Percentiles rank a stretch among this genome's conserved stretches.
phyloP scores from a whole-genome alignment of 2,888 invertebrate species.

The Pemphredon lugubris region DNA sequence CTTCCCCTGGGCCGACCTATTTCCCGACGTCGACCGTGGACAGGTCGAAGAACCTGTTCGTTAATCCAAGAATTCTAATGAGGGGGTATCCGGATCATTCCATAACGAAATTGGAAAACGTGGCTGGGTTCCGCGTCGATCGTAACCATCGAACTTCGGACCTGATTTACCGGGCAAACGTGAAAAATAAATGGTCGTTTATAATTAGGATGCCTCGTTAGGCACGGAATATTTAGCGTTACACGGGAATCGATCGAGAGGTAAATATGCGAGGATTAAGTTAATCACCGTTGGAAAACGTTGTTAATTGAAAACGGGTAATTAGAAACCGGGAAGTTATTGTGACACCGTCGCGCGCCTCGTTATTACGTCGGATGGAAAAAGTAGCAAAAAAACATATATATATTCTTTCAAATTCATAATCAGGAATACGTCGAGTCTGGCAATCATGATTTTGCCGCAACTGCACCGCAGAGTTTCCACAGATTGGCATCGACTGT shows the following conservation, averaged over 20 bases:
- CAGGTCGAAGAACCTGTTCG: slow-evolving; percentile 22
- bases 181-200: neutral
- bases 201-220: slow-evolving; percentile 1
- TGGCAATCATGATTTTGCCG: slow-evolving; percentile 48
- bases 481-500: slow-evolving; percentile 68
- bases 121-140: neutral
- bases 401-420: slow-evolving; percentile 36
- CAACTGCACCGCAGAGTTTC: slow-evolving; percentile 53
- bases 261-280: too few species aligned
- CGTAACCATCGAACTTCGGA: neutral
- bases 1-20: slow-evolving; percentile 29
- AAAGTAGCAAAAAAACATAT: too few species aligned
- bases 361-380: slow-evolving; percentile 11
- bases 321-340: slow-evolving; percentile 14
- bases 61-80: slow-evolving; percentile 28
- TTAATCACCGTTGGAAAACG: too few species aligned
- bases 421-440: slow-evolving; percentile 10
- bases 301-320: too few species aligned
- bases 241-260: too few species aligned
- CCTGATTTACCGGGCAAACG: neutral
- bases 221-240: neutral
- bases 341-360: neutral
- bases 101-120: slow-evolving; percentile 9
- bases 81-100: slow-evolving; percentile 2
- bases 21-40: slow-evolving; percentile 8